phyloP scores from a whole-genome alignment of 1,140 invertebrate genomes.

The Wiebesia pumilae region DNA sequence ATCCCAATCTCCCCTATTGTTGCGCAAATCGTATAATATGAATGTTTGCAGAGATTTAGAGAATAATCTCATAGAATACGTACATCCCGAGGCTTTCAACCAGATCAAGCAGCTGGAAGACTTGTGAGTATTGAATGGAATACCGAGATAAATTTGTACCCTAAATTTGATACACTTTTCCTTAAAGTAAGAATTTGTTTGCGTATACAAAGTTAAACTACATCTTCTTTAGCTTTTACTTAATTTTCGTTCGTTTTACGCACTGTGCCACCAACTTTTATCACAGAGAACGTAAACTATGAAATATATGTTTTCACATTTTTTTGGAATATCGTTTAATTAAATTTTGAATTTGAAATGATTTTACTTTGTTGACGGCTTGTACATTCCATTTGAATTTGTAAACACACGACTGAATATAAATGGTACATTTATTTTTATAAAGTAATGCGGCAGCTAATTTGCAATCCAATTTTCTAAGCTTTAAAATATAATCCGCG shows the following conservation, averaged over 20 bases:
- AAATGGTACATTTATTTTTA: too few species aligned
- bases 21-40: background rate
- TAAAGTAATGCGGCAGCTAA: too few species aligned
- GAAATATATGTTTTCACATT: background rate
- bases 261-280: too few species aligned
- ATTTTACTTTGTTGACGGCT: too few species aligned
- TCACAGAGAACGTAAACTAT: too few species aligned
- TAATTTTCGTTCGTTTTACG: too few species aligned
- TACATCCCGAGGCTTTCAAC: conserved; percentile 90
- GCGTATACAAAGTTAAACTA: background rate
- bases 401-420: too few species aligned
- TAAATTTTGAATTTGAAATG: too few species aligned
- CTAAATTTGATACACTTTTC: background rate
- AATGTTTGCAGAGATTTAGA: conserved; percentile 85
- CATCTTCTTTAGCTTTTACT: background rate
- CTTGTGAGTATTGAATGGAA: conserved; percentile 83
- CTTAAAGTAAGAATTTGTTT: background rate
- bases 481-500: too few species aligned
- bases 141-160: conserved; percentile 13
- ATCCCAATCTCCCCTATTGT: background rate
- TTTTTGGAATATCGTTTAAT: background rate
- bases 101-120: conserved; percentile 86
- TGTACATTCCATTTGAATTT: too few species aligned
- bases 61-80: conserved; percentile 88
- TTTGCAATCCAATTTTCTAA: too few species aligned